Evolutionary conservation across 1,140 invertebrate genomes (phyloP).

Genomic region (Cydia strobilella): DNA sequence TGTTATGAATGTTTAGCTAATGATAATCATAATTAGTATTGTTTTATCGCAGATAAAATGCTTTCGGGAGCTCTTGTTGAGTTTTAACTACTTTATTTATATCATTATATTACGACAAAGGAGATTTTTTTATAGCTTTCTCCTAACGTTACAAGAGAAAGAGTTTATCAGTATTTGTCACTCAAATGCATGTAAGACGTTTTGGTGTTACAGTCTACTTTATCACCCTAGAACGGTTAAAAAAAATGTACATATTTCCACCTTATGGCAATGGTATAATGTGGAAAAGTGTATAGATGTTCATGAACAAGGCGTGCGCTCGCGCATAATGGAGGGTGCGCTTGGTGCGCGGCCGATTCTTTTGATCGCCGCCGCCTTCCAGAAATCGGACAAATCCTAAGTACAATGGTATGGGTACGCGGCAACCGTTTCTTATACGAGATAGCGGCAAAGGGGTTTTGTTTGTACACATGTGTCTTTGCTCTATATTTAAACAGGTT

Average conservation of each 20-base stretch:
- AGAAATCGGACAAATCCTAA: constrained; percentile 24
- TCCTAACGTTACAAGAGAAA: neutral
- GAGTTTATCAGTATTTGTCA: constrained; percentile 2
- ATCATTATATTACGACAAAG: neutral
- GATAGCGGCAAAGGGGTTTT: neutral
- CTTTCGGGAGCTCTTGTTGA: neutral
- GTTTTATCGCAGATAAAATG: neutral
- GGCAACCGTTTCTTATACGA: neutral
- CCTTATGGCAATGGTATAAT: neutral
- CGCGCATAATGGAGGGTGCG: constrained; percentile 25
- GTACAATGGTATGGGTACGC: constrained; percentile 20
- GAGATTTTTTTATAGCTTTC: neutral
- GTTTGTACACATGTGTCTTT: neutral
- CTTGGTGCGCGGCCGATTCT: constrained; percentile 7
- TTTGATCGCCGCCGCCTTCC: constrained; percentile 28
- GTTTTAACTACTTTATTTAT: neutral
- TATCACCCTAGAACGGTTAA: neutral
- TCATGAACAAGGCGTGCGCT: constrained; percentile 4
- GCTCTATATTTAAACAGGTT: neutral
- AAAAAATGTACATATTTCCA: neutral
- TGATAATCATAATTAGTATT: neutral
- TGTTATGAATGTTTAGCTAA: neutral
- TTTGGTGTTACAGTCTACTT: neutral
- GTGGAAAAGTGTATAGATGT: neutral
- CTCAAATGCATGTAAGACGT: neutral